phyloP scores from a whole-genome alignment of 2,113 vertebrate genomes.

The Xiphophorus maculatus region DNA sequence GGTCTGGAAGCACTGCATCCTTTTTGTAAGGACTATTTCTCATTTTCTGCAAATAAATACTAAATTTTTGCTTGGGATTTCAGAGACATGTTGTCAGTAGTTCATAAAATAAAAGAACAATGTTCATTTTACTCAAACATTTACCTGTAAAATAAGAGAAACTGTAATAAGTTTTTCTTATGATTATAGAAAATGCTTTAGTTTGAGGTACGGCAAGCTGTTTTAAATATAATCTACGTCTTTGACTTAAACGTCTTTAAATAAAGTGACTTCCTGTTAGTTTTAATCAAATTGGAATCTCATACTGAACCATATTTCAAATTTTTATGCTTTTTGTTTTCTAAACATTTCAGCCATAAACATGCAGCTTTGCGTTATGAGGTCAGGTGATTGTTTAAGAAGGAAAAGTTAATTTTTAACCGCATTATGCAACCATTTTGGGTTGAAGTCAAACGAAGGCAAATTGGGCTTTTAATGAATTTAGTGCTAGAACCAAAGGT shows the following conservation, averaged over 20 bases:
- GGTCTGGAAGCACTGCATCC: too few species aligned
- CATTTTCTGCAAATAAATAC: too few species aligned
- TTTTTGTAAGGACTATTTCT: too few species aligned
- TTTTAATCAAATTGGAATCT: too few species aligned
- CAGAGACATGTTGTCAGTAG: too few species aligned
- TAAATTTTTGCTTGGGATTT: too few species aligned
- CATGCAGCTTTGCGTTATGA: neutral
- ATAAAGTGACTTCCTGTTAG: neutral
- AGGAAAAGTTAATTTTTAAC: conserved; percentile 9
- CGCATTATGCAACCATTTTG: neutral
- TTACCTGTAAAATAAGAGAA: too few species aligned
- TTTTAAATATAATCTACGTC: neutral
- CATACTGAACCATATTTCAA: neutral
- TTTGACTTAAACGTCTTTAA: neutral
- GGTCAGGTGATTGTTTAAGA: neutral
- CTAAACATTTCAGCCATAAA: neutral
- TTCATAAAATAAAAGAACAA: too few species aligned
- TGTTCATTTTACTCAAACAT: too few species aligned
- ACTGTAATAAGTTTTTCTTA: too few species aligned
- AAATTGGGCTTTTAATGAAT: neutral
- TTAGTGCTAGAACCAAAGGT: neutral
- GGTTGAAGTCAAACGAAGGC: neutral
- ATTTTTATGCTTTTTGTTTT: neutral
- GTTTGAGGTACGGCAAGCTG: neutral
- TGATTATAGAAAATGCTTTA: too few species aligned